phyloP scores from a whole-genome alignment of 2,888 invertebrate species.

The Agrilus cyanescens region DNA sequence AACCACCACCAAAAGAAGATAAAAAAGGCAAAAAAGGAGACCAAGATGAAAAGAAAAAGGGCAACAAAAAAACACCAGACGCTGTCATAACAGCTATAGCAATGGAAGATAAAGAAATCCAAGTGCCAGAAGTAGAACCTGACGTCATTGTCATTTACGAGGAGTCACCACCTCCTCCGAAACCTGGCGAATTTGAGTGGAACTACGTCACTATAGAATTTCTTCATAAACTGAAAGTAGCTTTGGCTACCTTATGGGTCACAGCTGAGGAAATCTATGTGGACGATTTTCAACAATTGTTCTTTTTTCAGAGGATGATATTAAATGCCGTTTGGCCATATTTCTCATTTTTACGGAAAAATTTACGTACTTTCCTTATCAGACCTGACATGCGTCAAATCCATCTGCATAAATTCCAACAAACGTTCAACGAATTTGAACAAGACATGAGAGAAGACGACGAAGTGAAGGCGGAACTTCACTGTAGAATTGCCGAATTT shows the following conservation, averaged over 20 bases:
- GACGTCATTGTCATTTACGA: slow-evolving; percentile 12
- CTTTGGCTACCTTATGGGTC: slow-evolving; percentile 36
- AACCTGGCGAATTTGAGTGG: slow-evolving; percentile 31
- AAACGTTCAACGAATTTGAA: slow-evolving; percentile 46
- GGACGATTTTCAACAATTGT: slow-evolving; percentile 42
- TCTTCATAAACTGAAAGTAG: slow-evolving; percentile 22
- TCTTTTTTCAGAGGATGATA: slow-evolving; percentile 45
- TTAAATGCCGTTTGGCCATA: slow-evolving; percentile 46
- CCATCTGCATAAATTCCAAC: slow-evolving; percentile 44
- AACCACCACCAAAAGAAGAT: slow-evolving; percentile 8
- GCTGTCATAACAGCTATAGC: slow-evolving; percentile 15
- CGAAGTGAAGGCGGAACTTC: slow-evolving; percentile 50
- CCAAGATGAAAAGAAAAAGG: slow-evolving; percentile 8
- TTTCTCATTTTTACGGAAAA: slow-evolving; percentile 39
- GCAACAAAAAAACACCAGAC: slow-evolving; percentile 7
- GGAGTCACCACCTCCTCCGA: slow-evolving; percentile 13
- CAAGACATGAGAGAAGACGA: slow-evolving; percentile 44
- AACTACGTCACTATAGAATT: slow-evolving; percentile 29
- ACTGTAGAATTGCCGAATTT: slow-evolving; percentile 35
- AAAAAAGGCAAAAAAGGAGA: slow-evolving; percentile 17
- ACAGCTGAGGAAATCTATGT: slow-evolving; percentile 35
- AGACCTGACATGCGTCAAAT: slow-evolving; percentile 48
- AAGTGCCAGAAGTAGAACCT: slow-evolving; percentile 24
- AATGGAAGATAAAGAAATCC: slow-evolving; percentile 26
- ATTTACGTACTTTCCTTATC: slow-evolving; percentile 43